Percentiles rank a stretch among this genome's conserved stretches.
Conservation (phyloP, 2,113 vertebrate genomes). For the Tursiops truncatus region DNA sequence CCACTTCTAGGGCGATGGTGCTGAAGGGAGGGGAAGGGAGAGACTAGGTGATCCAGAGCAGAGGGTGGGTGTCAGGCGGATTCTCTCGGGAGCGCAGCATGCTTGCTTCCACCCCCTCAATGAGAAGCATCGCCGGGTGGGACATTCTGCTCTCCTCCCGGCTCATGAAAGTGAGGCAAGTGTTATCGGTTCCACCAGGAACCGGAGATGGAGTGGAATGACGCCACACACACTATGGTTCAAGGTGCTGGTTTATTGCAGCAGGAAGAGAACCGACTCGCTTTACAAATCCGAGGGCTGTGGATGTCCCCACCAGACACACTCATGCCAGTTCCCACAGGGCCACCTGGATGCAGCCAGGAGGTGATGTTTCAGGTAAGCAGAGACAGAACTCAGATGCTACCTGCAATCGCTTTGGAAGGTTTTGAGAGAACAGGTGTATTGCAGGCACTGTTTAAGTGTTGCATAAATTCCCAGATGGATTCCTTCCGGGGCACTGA, state of each 20-base stretch:
- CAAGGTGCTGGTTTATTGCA: slow-evolving; percentile 79
- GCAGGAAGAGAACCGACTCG: slow-evolving; percentile 45
- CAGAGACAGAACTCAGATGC: background rate
- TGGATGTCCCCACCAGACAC: slow-evolving; percentile 5
- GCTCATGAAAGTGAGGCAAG: background rate
- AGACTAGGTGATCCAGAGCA: background rate
- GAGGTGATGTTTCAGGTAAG: background rate
- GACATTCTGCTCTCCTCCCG: background rate
- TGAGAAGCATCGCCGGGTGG: accelerated
- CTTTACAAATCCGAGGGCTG: slow-evolving; percentile 46
- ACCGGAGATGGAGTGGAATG: background rate
- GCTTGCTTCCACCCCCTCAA: background rate
- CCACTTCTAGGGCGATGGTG: background rate
- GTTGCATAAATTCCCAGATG: background rate
- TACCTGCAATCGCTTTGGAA: slow-evolving; percentile 26
- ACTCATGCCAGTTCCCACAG: background rate
- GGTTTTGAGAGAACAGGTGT: background rate
- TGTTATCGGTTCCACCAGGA: background rate
- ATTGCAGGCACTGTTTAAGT: background rate
- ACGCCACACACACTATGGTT: background rate
- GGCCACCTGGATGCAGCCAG: background rate
- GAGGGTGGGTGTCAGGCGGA: background rate
- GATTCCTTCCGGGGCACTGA: background rate
- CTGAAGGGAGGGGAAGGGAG: background rate
- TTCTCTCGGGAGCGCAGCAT: background rate